phyloP scores from a whole-genome alignment of 64 coral and sea anemone species.

The Montipora cactus region DNA sequence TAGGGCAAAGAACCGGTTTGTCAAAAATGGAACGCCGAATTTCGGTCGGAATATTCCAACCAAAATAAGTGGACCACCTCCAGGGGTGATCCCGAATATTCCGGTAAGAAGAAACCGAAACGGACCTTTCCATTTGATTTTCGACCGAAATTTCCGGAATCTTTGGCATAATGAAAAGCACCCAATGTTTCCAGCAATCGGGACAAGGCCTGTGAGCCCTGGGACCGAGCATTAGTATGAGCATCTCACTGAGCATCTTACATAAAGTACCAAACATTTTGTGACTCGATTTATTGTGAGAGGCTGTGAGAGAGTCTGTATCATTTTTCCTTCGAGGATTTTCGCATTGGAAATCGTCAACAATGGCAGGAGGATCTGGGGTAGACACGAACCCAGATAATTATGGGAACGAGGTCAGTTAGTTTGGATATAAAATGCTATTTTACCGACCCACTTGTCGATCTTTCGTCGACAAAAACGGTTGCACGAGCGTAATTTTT shows the following conservation, averaged over 20 bases:
- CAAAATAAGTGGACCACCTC: too few species aligned
- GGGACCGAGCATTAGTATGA: neutral
- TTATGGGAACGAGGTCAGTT: constrained; percentile 37
- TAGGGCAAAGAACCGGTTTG: too few species aligned
- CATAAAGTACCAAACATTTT: neutral
- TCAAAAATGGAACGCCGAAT: too few species aligned
- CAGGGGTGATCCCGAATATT: too few species aligned
- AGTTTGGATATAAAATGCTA: neutral
- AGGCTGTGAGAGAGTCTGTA: neutral
- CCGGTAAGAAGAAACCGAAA: too few species aligned
- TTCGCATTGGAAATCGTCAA: neutral
- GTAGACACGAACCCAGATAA: constrained; percentile 20
- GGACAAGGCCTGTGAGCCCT: neutral
- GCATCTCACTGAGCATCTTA: neutral
- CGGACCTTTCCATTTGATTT: too few species aligned
- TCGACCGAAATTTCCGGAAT: too few species aligned
- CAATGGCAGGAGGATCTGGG: neutral
- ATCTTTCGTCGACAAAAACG: neutral
- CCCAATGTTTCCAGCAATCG: too few species aligned
- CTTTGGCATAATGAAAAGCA: too few species aligned
- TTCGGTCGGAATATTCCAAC: too few species aligned
- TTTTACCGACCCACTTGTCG: neutral
- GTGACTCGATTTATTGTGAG: too few species aligned
- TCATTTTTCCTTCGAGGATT: neutral
- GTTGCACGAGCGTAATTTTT: too few species aligned